Evolutionary conservation across 2,888 invertebrate species (phyloP).

Genomic region (Adineta ricciae): DNA sequence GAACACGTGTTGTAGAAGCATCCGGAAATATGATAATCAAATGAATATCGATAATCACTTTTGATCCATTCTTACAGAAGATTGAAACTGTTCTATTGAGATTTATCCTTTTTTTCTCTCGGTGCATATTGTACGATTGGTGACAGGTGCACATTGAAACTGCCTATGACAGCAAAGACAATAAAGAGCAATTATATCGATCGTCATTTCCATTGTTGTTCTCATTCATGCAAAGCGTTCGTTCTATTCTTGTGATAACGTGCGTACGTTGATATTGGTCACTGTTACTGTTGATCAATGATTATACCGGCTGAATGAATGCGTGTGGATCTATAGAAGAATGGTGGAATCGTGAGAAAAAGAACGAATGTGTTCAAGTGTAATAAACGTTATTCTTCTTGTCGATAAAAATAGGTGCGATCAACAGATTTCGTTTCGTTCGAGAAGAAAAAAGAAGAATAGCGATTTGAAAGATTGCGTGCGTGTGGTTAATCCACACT

Average conservation of each 20-base stretch:
- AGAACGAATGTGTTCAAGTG: background rate
- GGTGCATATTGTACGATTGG: background rate
- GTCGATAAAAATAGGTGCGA: background rate
- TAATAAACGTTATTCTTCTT: background rate
- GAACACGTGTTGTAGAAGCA: background rate
- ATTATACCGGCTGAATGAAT: slow-evolving; percentile 9
- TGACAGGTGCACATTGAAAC: background rate
- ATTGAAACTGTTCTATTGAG: background rate
- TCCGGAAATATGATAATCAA: background rate
- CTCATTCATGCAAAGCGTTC: background rate
- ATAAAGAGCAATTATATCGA: background rate
- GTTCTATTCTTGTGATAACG: background rate
- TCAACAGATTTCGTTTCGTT: background rate
- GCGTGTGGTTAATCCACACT: background rate
- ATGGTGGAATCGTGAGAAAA: background rate
- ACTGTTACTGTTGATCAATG: background rate
- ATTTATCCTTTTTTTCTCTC: background rate
- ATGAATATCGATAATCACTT: background rate
- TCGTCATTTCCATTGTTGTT: background rate
- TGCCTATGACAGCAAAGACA: background rate
- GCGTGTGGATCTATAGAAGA: background rate
- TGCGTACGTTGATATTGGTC: background rate
- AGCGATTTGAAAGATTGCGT: background rate
- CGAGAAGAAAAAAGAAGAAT: no score
- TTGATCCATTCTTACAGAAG: background rate